Evolutionary conservation across 2,113 vertebrate genomes (phyloP).

Genomic region (Dendropsophus ebraccatus): DNA sequence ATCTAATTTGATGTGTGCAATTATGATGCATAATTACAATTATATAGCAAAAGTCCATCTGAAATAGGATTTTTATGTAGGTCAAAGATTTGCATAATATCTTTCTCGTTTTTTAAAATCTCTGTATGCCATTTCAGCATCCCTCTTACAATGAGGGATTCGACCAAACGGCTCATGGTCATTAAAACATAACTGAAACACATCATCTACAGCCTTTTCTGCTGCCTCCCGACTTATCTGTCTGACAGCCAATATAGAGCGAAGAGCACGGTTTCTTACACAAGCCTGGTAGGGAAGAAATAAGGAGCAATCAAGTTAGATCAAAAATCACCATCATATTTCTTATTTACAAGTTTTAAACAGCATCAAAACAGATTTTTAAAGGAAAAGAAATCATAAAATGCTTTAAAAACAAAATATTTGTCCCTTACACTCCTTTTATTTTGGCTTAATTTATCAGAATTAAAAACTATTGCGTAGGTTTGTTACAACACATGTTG

Average conservation of each 20-base stretch:
- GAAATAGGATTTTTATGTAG: no score
- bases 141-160: slow-evolving; percentile 86
- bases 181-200: slow-evolving; percentile 92
- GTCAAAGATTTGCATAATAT: slow-evolving; percentile 86
- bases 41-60: neutral
- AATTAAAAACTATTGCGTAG: no score
- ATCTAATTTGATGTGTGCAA: neutral
- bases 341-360: no score
- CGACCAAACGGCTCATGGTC: slow-evolving; percentile 93
- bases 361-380: no score
- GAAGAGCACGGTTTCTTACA: slow-evolving; percentile 86
- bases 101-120: slow-evolving; percentile 87
- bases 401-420: no score
- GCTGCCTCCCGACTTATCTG: slow-evolving; percentile 84
- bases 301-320: neutral
- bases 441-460: no score
- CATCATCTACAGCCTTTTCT: slow-evolving; percentile 87
- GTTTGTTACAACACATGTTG: no score
- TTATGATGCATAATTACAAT: neutral
- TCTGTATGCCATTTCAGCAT: slow-evolving; percentile 84
- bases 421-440: no score
- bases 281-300: slow-evolving; percentile 77
- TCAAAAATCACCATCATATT: neutral
- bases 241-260: slow-evolving; percentile 93
- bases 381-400: no score